Evolutionary conservation across 2,113 vertebrate species (phyloP).

Genomic region (Ciconia stormi): DNA sequence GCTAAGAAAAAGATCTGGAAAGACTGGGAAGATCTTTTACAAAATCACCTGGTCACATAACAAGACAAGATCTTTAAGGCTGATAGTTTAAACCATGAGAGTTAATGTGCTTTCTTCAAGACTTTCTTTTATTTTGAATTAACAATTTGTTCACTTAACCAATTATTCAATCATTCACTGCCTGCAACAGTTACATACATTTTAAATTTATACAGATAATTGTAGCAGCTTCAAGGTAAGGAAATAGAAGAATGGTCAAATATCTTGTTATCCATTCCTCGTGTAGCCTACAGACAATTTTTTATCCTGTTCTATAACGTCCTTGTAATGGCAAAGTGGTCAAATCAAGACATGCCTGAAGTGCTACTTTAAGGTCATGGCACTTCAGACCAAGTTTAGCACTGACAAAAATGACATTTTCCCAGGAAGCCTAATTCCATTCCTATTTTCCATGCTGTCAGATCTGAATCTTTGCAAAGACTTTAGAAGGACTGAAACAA

Average conservation of each 20-base stretch:
- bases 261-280: not conserved
- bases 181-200: not conserved
- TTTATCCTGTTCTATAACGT: not conserved
- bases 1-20: not conserved
- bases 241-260: not conserved
- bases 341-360: not conserved
- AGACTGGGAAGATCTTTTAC: not conserved
- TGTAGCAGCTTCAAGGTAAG: not conserved
- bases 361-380: not conserved
- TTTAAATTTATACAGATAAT: not conserved
- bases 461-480: not conserved
- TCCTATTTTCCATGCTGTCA: not conserved
- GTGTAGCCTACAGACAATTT: not conserved
- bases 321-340: not conserved
- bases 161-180: not conserved
- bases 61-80: not conserved
- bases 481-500: not conserved
- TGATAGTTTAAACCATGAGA: not conserved
- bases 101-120: not conserved
- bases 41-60: not conserved
- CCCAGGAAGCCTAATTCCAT: not conserved
- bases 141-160: not conserved
- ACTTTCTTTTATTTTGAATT: not conserved
- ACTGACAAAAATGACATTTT: not conserved
- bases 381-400: not conserved